Percentiles rank a stretch among this genome's conserved stretches.
phyloP scores from a whole-genome alignment of 1,140 invertebrate genomes.

The Laodelphax striatellus region DNA sequence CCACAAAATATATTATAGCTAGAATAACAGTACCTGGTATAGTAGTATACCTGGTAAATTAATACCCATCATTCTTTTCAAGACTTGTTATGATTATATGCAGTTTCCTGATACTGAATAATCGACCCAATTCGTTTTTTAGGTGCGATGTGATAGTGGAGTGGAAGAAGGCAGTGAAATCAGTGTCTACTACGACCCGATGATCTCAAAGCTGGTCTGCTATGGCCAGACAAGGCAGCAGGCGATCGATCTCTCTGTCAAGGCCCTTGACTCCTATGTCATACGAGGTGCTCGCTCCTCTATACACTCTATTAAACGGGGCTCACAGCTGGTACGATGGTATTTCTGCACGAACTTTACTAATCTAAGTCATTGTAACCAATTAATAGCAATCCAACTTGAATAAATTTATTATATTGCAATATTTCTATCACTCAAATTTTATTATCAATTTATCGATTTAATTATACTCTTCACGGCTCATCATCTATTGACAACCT shows the following conservation, averaged over 20 bases:
- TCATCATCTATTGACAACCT: no score
- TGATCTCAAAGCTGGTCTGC: conserved; percentile 61
- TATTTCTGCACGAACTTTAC: background rate
- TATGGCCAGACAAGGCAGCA: conserved; percentile 44
- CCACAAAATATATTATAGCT: no score
- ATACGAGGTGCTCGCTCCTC: conserved; percentile 40
- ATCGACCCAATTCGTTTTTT: background rate
- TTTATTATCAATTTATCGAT: no score
- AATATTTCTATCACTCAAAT: no score
- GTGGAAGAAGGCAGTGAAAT: conserved; percentile 61
- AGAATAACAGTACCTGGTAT: no score
- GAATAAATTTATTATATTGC: no score
- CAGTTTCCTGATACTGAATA: no score
- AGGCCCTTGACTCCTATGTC: conserved; percentile 56
- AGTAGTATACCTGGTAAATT: no score
- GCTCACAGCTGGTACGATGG: background rate
- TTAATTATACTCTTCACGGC: no score
- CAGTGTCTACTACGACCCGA: conserved; percentile 62
- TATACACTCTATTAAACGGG: background rate
- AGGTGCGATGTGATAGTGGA: conserved; percentile 57
- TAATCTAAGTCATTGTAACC: background rate
- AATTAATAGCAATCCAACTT: no score
- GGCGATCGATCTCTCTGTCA: conserved; percentile 45
- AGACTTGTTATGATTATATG: no score
- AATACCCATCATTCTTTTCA: no score